Evolutionary conservation across 1,140 invertebrate genomes (phyloP).

Genomic region (Planococcus citri): DNA sequence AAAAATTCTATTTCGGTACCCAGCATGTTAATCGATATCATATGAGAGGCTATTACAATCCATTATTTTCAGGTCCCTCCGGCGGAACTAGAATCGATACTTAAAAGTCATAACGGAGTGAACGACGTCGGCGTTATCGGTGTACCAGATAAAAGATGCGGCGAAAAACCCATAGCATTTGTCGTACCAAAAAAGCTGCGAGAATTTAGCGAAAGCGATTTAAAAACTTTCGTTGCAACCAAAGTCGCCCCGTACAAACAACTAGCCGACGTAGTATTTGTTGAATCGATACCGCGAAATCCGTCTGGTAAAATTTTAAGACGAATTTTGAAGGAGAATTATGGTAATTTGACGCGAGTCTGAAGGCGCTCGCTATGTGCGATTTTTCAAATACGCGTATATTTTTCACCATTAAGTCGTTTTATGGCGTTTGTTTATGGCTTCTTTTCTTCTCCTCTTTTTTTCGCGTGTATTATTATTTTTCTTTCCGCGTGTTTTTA

Average conservation of each 20-base stretch:
- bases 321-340: constrained; percentile 38
- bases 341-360: not conserved
- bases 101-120: constrained; percentile 50
- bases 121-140: constrained; percentile 59
- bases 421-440: no score
- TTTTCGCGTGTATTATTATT: no score
- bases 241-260: constrained; percentile 15
- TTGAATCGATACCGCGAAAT: constrained; percentile 35
- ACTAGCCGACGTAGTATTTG: not conserved
- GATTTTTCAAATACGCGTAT: no score
- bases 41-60: not conserved
- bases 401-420: no score
- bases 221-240: constrained; percentile 42
- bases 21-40: not conserved
- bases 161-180: constrained; percentile 49
- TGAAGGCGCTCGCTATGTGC: not conserved
- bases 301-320: constrained; percentile 61
- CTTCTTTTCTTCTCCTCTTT: no score
- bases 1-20: not conserved
- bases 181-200: constrained; percentile 41
- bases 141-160: constrained; percentile 45
- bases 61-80: constrained; percentile 40
- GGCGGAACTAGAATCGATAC: constrained; percentile 54
- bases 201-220: constrained; percentile 36
- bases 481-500: no score